Percentiles rank a stretch among this genome's conserved stretches.
Evolutionary conservation across 1,140 invertebrate genomes (phyloP).

Genomic region (Protaetia brevitarsis): DNA sequence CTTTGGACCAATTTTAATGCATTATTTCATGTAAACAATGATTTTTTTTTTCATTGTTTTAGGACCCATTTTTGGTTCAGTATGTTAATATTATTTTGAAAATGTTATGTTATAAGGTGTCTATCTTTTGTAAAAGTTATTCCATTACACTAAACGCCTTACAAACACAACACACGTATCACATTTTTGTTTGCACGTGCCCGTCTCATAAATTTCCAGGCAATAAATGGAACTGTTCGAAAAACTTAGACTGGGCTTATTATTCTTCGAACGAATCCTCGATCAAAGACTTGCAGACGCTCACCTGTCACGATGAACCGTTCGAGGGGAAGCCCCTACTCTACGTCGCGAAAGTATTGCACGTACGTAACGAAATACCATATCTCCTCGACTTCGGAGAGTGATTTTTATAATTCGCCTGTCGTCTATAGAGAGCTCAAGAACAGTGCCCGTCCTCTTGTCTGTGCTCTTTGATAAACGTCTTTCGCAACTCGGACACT

Average conservation of each 20-base stretch:
- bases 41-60: no score
- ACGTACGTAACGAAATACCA: slow-evolving; percentile 43
- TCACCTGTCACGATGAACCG: slow-evolving; percentile 52
- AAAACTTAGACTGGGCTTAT: slow-evolving; percentile 56
- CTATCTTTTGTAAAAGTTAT: no score
- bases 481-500: slow-evolving; percentile 46
- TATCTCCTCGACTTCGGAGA: slow-evolving; percentile 19
- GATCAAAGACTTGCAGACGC: slow-evolving; percentile 53
- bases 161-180: neutral
- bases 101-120: no score
- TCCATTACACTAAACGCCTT: neutral
- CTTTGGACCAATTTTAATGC: no score
- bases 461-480: slow-evolving; percentile 49
- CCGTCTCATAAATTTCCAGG: slow-evolving; percentile 38
- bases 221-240: slow-evolving; percentile 60
- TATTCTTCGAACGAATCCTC: slow-evolving; percentile 46
- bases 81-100: no score
- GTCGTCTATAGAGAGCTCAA: slow-evolving; percentile 31
- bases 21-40: no score
- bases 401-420: neutral
- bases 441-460: slow-evolving; percentile 43
- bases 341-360: slow-evolving; percentile 55
- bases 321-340: slow-evolving; percentile 53
- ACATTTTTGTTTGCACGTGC: neutral
- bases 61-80: no score